These are phyloP conservation scores for Trypoxylus dichotomus DNA, from an alignment of 1,140 invertebrate genomes.

Conservation along the genomic window DNA sequence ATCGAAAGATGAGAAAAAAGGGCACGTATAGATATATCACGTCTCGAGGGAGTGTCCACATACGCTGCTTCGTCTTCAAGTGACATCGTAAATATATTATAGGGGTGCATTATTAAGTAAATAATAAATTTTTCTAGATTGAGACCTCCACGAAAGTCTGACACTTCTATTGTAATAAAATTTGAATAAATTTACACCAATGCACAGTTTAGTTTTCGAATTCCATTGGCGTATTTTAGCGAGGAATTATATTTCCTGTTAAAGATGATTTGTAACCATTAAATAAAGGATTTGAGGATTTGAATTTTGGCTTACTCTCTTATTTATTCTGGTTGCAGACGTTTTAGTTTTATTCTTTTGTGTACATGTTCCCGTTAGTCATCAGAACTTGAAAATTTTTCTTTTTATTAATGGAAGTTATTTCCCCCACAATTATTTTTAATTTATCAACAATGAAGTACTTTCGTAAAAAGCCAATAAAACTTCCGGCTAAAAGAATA, in stretches of 20 bases:
- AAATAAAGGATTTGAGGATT: too few relatives aligned
- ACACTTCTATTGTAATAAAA: constrained; percentile 18
- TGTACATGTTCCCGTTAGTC: too few relatives aligned
- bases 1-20: not conserved
- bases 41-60: constrained; percentile 4
- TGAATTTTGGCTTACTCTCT: too few relatives aligned
- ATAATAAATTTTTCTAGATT: constrained; percentile 23
- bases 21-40: constrained; percentile 3
- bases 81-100: constrained; percentile 24
- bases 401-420: too few relatives aligned
- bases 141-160: constrained; percentile 1
- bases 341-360: too few relatives aligned
- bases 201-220: not conserved
- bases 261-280: too few relatives aligned
- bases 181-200: constrained; percentile 18
- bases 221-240: not conserved
- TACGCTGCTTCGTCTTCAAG: constrained; percentile 13
- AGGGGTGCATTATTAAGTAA: constrained; percentile 25
- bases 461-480: too few relatives aligned
- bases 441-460: too few relatives aligned
- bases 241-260: constrained; percentile 18
- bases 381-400: too few relatives aligned
- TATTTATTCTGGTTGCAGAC: too few relatives aligned
- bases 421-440: too few relatives aligned
- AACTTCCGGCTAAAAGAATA: too few relatives aligned